phyloP scores from a whole-genome alignment of 2,888 invertebrate species.

The Lampropteryx suffumata region DNA sequence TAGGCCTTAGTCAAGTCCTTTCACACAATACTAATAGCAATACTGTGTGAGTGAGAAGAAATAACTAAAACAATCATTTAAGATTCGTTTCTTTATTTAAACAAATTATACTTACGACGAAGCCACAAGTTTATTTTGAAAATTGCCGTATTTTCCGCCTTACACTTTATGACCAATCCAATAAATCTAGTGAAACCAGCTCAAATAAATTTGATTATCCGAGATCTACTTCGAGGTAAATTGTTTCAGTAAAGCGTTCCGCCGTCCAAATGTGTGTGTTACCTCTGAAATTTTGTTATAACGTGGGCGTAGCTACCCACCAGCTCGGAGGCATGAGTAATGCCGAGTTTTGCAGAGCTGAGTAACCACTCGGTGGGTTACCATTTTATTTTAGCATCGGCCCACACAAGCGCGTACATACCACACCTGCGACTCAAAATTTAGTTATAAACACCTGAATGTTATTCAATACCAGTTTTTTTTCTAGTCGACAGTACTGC shows the following conservation, averaged over 20 bases:
- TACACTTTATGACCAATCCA: neutral
- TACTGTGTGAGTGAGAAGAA: no score
- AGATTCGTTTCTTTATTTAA: no score
- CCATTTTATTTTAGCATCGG: conserved; percentile 73
- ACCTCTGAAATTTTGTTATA: conserved; percentile 75
- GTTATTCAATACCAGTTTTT: conserved; percentile 73
- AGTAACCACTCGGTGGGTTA: conserved; percentile 64
- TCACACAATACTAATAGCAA: no score
- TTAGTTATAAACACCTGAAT: conserved; percentile 71
- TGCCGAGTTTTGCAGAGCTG: conserved; percentile 63
- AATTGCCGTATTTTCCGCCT: neutral
- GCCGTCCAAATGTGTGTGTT: conserved; percentile 63
- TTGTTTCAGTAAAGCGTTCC: conserved; percentile 27
- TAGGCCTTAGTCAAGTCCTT: no score
- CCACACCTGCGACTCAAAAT: conserved; percentile 71
- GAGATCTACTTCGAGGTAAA: conserved; percentile 1
- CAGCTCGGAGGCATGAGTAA: conserved; percentile 68
- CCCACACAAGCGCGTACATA: conserved; percentile 66
- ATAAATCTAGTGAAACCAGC: neutral
- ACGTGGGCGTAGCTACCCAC: conserved; percentile 71
- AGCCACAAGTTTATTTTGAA: neutral
- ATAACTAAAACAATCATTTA: no score
- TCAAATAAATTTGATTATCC: conserved; percentile 4
- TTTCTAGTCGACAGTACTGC: no score
- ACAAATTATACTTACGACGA: no score